Evolutionary conservation across 2,888 invertebrate genomes (phyloP), one percentile per base, ranked within the genome.

Genomic region (Biston stratarius): DNA sequence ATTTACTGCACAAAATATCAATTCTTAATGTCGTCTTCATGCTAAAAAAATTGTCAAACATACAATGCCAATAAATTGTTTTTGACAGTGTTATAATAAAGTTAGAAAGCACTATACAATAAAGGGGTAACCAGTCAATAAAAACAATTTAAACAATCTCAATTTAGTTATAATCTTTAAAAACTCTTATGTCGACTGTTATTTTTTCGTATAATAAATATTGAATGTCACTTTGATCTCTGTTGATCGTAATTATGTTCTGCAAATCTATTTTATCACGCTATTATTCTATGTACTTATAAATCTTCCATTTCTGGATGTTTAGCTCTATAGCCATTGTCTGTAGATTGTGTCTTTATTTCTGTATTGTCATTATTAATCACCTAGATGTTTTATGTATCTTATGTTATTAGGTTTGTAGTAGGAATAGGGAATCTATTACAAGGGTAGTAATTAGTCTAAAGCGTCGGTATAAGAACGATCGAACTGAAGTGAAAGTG

Each of bases 71-170:
- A n/a, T 44, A n/a, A 24, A 42, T 47, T 0, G 0, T 38, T 5
- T 47, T 47, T 9, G 15, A 8, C 14, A 49, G 10, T 34, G n/a
- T n/a, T 36, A n/a, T 8, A 36, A 12, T 51, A 12, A 51, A 6
- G 34, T 10, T 12, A 3, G 8, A 38, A 38, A 55, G 11, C n/a
- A n/a, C 12, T 42, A 55, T 55, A 42, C 55, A 42, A 55, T 44
- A 10, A 40, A 55, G 42, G 8, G 42, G 42, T n/a, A 55, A 42
- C 33, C 42, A 33, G 24, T 42, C 65, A 71, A 56, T 72, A 75
- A 56, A 61, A 0, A 24, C 64, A 61, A n/a, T 58, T 74, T 69
- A 70, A 71, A 60, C 71, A 80, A 82, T 80, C 79, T 80, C 79
- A 80, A 71, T 72, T 74, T 61, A 70, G 48, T 66, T 64, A 11